Evolutionary conservation across 2,113 vertebrate species (phyloP), one percentile per base, ranked within the genome.

Genomic region (Beaufortia kweichowensis): DNA sequence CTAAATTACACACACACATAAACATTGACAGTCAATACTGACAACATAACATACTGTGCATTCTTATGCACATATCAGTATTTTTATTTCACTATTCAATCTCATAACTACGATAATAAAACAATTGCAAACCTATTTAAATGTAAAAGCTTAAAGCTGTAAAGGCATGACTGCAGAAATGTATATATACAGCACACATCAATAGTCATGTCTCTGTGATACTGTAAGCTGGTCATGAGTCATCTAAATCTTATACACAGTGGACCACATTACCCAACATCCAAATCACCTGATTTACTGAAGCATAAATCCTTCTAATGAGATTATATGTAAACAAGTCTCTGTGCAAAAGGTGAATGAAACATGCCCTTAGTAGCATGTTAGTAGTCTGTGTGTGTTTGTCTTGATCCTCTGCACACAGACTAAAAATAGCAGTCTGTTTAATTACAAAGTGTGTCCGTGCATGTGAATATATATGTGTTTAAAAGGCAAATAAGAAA

Each of bases 1-100:
- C 97, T 99, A 57, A 23, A 91, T 86, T 53, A 79, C 6, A 84
- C 9, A 79, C 6, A 84, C 9, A 80, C 61, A 78, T n/a, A 35
- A 11, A 28, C 24, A 76, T 2, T 41, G 4, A 26, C 23, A 41
- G 12, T 59, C 53, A 71, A 2, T 57, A 24, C 55, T 1, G 12
- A 56, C 31, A 70, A 12, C 19, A 56, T 24, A 56, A 56, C 53
- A 71, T 71, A 23, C 21, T 0, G 3, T 24, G 23, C 28, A 29
- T 48, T 50, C 19, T 29, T 31, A 50, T n/a, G 1, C 4, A 31
- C 15, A 46, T 14, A 46, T 39, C 35, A 15, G 15, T 46, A 46
- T 46, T 46, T 19, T 1, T 4, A 48, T 48, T 48, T 39, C 11
- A 11, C 11, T 39, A 39, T 39, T 39, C 3, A 11, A 10, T 39